Evolutionary conservation across 2,797 vertebrate species (phyloP).

Genomic region (Xiphorhynchus erythropygius): DNA sequence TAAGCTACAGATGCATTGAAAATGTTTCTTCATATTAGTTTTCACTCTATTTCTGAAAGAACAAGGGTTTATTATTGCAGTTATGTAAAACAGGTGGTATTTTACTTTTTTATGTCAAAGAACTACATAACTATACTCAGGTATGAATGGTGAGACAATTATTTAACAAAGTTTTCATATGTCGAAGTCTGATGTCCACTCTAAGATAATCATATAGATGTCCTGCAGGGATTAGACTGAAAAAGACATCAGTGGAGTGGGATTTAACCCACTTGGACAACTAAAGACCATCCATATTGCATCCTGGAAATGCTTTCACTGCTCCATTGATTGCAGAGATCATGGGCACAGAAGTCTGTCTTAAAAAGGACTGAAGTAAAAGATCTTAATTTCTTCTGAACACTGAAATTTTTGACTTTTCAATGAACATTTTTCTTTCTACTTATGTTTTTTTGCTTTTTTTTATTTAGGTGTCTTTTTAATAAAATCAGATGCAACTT

Average conservation of each 20-base stretch:
- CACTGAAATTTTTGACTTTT: not conserved
- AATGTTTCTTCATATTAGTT: not conserved
- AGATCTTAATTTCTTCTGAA: not conserved
- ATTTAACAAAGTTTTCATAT: not conserved
- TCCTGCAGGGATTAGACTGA: not conserved
- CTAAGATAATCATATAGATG: not conserved
- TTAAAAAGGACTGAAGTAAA: not conserved
- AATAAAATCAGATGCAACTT: not conserved
- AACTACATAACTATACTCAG: not conserved
- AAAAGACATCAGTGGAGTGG: not conserved
- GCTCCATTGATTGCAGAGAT: not conserved
- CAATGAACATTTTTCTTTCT: not conserved
- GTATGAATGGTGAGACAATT: not conserved
- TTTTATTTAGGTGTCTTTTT: not conserved
- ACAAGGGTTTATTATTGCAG: not conserved
- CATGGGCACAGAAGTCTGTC: not conserved
- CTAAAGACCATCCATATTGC: not conserved
- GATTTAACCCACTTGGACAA: not conserved
- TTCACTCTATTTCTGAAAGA: not conserved
- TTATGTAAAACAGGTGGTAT: not conserved
- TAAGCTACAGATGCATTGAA: not conserved
- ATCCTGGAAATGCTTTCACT: not conserved
- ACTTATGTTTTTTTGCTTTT: not conserved
- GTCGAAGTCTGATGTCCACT: not conserved
- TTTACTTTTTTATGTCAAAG: conserved; percentile 2